Conservation (phyloP, 2,113 vertebrate species). For the Dasypus novemcinctus region DNA sequence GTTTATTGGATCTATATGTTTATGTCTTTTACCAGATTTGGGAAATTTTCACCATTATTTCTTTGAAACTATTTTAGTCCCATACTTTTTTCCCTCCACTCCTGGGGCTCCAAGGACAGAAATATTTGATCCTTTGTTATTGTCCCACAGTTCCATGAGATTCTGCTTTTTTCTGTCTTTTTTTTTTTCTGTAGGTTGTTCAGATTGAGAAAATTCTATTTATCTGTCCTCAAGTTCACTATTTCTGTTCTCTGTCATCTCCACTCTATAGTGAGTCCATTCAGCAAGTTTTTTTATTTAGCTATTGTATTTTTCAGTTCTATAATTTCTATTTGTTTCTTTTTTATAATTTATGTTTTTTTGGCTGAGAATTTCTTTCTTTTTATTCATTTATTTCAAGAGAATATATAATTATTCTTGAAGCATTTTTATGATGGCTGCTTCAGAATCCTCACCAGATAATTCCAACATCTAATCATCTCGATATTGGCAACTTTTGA, state of each 20-base stretch:
- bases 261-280: neutral
- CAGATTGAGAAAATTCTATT: neutral
- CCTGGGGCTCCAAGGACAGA: neutral
- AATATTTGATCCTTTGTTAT: neutral
- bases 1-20: neutral
- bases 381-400: neutral
- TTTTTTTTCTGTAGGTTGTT: neutral
- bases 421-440: slow-evolving; percentile 1
- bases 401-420: neutral
- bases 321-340: neutral
- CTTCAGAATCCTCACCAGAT: neutral
- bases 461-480: neutral
- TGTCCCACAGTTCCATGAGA: neutral
- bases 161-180: neutral
- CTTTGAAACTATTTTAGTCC: neutral
- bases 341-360: neutral
- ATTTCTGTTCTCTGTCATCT: neutral
- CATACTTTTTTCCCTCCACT: neutral
- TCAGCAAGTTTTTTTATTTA: neutral
- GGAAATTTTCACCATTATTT: neutral
- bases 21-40: slow-evolving; percentile 10
- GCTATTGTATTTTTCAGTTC: neutral
- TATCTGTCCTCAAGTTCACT: neutral
- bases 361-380: neutral
- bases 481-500: neutral